phyloP scores from a whole-genome alignment of 2,888 invertebrate species.

The Homarus gammarus region DNA sequence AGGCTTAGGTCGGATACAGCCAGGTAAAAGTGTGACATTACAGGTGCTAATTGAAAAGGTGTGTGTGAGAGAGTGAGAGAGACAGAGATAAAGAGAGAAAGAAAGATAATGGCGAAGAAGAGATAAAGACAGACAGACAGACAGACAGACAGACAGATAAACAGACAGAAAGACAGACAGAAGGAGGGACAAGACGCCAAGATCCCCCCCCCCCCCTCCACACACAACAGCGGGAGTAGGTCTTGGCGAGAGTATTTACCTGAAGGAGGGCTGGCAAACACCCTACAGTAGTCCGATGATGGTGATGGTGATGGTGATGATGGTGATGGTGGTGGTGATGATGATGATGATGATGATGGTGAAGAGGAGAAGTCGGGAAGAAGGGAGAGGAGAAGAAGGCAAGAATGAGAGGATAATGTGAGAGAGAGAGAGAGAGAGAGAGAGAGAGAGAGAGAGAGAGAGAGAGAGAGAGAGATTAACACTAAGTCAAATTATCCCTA shows the following conservation, averaged over 20 bases:
- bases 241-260: neutral
- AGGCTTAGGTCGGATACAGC: no score
- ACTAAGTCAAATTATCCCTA: neutral
- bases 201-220: no score
- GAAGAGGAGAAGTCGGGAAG: neutral
- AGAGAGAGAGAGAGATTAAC: neutral
- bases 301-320: conserved; percentile 7
- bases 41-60: no score
- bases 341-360: neutral
- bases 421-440: neutral
- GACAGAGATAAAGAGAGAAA: no score
- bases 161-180: no score
- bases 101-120: no score
- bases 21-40: no score
- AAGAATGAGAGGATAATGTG: neutral
- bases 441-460: neutral
- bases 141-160: neutral
- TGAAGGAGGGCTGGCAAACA: neutral
- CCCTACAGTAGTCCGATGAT: no score
- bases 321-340: conserved; percentile 3
- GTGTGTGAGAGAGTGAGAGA: no score
- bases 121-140: neutral
- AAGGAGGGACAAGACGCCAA: neutral
- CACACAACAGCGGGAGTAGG: neutral
- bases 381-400: neutral